Conservation (phyloP, 2,888 invertebrate genomes). For the Metallyticus violacea region DNA sequence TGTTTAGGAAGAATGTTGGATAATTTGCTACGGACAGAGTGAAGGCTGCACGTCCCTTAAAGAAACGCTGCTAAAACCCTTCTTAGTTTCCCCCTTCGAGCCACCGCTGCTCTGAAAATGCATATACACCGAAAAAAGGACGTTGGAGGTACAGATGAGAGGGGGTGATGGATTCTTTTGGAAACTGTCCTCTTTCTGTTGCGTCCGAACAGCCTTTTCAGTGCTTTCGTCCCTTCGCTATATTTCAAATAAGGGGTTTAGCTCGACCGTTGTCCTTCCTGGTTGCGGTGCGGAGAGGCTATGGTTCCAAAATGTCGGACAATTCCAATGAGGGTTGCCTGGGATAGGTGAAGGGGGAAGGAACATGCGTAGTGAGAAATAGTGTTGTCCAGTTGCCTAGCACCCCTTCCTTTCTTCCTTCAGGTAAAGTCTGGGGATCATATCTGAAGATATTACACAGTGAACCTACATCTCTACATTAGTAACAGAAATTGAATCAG, state of each 20-base stretch:
- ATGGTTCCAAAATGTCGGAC: neutral
- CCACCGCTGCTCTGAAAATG: neutral
- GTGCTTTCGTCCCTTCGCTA: neutral
- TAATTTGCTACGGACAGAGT: neutral
- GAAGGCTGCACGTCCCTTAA: no score
- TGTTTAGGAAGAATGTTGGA: constrained; percentile 9
- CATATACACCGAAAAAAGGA: constrained; percentile 1
- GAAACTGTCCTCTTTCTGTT: neutral
- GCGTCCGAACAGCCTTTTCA: neutral
- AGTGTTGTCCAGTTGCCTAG: neutral
- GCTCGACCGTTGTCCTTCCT: neutral
- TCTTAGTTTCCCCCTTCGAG: neutral
- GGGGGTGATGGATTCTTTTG: constrained; percentile 6
- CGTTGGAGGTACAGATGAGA: neutral
- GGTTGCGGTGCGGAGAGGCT: neutral
- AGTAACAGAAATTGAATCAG: no score
- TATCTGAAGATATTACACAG: no score
- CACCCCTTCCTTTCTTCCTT: no score
- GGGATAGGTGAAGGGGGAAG: no score
- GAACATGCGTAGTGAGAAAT: no score
- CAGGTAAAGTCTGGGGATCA: no score
- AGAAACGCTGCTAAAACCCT: neutral
- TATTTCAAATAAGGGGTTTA: constrained; percentile 16
- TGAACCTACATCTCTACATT: no score
- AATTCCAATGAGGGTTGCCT: neutral